Evolutionary conservation across 1,140 invertebrate genomes (phyloP).

Genomic region (Tenebrio molitor): DNA sequence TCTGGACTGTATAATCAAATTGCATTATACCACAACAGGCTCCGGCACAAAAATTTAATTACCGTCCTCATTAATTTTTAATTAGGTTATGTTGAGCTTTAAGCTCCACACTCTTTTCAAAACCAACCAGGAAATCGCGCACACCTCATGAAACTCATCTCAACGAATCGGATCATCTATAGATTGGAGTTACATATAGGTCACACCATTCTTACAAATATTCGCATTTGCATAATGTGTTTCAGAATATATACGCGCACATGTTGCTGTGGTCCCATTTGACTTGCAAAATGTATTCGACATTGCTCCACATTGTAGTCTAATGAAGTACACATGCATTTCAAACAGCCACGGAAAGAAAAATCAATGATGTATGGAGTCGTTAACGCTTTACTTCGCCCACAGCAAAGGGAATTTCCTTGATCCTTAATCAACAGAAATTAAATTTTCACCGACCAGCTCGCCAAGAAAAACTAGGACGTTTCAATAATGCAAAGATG

Average conservation of each 20-base stretch:
- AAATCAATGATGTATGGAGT: slow-evolving; percentile 35
- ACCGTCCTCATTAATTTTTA: slow-evolving; percentile 16
- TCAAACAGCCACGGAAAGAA: slow-evolving; percentile 27
- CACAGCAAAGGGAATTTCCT: background rate
- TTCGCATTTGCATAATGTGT: slow-evolving; percentile 40
- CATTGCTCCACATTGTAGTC: slow-evolving; percentile 41
- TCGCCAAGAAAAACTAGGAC: too few species aligned
- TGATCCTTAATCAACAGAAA: background rate
- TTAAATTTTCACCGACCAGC: background rate
- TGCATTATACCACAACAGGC: slow-evolving; percentile 10
- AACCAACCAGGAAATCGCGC: background rate
- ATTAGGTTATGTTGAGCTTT: slow-evolving; percentile 20
- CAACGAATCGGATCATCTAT: background rate
- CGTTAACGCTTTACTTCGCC: background rate
- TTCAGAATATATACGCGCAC: slow-evolving; percentile 39
- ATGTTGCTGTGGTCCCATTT: slow-evolving; percentile 41
- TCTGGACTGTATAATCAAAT: slow-evolving; percentile 3
- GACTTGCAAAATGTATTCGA: slow-evolving; percentile 44
- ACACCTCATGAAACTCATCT: background rate
- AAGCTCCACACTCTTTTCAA: background rate
- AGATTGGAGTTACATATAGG: slow-evolving; percentile 7
- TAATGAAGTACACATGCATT: slow-evolving; percentile 41
- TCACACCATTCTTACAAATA: slow-evolving; percentile 32
- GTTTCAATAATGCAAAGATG: too few species aligned
- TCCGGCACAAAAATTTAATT: slow-evolving; percentile 11